Conservation (phyloP, 2,888 invertebrate genomes). For the Hesperia comma region DNA sequence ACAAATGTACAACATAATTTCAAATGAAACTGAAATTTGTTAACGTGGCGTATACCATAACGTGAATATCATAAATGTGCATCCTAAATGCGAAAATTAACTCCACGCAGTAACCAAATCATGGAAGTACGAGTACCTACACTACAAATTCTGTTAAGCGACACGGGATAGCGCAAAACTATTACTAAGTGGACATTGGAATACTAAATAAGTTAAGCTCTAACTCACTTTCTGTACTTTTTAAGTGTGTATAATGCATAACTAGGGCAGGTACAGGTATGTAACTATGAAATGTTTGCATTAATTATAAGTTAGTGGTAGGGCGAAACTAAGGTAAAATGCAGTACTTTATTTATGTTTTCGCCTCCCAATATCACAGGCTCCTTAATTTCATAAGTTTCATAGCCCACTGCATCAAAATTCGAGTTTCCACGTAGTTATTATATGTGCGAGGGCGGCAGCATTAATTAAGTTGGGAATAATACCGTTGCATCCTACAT, state of each 20-base stretch:
- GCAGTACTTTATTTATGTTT: neutral
- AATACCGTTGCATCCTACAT: conserved; percentile 32
- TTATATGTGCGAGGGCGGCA: conserved; percentile 25
- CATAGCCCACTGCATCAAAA: conserved; percentile 19
- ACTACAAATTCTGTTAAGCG: conserved; percentile 28
- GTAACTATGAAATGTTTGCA: neutral
- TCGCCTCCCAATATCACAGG: neutral
- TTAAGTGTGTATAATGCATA: neutral
- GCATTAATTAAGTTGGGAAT: conserved; percentile 35
- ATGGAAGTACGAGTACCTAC: neutral
- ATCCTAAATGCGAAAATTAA: neutral
- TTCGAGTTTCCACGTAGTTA: conserved; percentile 25
- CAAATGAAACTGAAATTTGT: no score
- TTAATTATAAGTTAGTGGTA: neutral
- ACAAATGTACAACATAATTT: no score
- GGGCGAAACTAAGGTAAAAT: no score
- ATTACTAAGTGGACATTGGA: conserved; percentile 25
- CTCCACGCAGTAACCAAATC: conserved; percentile 5
- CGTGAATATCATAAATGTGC: neutral
- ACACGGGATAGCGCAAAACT: conserved; percentile 25
- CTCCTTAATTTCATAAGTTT: conserved; percentile 16
- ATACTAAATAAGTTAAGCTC: neutral
- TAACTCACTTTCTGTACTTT: neutral
- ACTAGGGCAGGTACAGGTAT: neutral
- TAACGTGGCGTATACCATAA: neutral